Evolutionary conservation across 2,888 invertebrate species (phyloP).

Genomic region (Eupeodes latifasciatus): DNA sequence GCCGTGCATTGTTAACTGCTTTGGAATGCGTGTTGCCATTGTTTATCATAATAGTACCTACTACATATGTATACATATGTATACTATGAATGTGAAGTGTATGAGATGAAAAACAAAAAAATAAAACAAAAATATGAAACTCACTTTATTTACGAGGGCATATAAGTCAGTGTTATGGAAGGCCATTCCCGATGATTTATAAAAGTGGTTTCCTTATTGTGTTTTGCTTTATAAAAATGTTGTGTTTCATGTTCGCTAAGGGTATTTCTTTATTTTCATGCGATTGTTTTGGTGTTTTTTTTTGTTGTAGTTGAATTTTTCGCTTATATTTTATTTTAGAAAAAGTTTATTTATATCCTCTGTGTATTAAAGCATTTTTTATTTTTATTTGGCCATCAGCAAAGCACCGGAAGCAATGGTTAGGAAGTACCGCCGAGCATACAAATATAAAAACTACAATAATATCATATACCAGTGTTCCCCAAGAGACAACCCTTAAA

Average conservation of each 20-base stretch:
- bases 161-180: conserved; percentile 43
- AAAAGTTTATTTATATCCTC: conserved; percentile 45
- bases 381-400: neutral
- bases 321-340: conserved; percentile 30
- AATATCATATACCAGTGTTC: neutral
- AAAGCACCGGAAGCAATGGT: neutral
- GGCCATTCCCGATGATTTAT: conserved; percentile 48
- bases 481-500: conserved; percentile 19
- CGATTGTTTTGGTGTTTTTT: neutral
- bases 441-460: neutral
- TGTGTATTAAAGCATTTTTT: conserved; percentile 13
- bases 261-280: neutral
- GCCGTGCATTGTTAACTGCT: neutral
- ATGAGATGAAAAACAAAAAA: neutral
- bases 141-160: conserved; percentile 38
- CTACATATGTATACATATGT: neutral
- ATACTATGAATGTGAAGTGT: neutral
- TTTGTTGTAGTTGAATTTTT: neutral
- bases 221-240: conserved; percentile 22
- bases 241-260: conserved; percentile 21
- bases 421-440: neutral
- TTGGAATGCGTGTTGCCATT: conserved; percentile 20
- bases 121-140: neutral
- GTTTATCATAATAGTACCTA: conserved; percentile 14
- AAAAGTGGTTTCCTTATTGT: conserved; percentile 39